Base-by-base conservation (phyloP, 2,113 vertebrate genomes). In the Takifugu flavidus region DNA sequence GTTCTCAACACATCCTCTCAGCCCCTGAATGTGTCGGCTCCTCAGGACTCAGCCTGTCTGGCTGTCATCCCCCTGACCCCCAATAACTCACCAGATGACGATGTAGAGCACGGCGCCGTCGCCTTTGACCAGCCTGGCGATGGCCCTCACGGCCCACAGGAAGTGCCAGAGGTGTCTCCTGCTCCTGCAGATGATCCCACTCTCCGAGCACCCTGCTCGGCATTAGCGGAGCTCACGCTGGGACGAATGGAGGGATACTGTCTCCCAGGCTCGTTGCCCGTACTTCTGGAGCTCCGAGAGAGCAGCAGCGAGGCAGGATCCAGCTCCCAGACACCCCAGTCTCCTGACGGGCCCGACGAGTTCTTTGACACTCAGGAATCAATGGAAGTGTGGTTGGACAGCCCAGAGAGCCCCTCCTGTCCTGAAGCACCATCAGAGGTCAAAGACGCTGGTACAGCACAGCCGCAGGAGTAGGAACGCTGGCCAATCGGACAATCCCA, bases 271-370 rank as follows among this genome's bases (percentile, higher is more conserved):
- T 83, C 90, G 0, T 80, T 92, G 42, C 90, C 90, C 0, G 89
- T 91, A 26, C 81, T 92, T 12, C 68, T 89, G 56, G 90, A 92
- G 84, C 87, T 91, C 52, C 25, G 86, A 5, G 91, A 92, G 86
- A 92, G 90, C 85, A 82, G 90, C 78, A 91, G 89, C 6, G 91
- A 92, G 78, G 87, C 91, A 0, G 89, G 89, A 1, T 91, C 90
- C 66, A 91, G 86, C 69, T 79, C 89, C 13, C 90, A 89, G 79
- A 91, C 90, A 2, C 89, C 90, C 3, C 82, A 90, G 75, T 88
- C 85, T 12, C 89, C 90, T 0, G 91, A 91, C 26, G 89, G 86
- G 14, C 79, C 74, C 0, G 87, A 91, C 0, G 87, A 91, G 78
- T 91, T 91, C 79, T 91, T 91, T 1, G 89, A 91, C 81, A 88